Base-by-base conservation (phyloP, 2,797 vertebrate genomes). In the Lagodon rhomboides region DNA sequence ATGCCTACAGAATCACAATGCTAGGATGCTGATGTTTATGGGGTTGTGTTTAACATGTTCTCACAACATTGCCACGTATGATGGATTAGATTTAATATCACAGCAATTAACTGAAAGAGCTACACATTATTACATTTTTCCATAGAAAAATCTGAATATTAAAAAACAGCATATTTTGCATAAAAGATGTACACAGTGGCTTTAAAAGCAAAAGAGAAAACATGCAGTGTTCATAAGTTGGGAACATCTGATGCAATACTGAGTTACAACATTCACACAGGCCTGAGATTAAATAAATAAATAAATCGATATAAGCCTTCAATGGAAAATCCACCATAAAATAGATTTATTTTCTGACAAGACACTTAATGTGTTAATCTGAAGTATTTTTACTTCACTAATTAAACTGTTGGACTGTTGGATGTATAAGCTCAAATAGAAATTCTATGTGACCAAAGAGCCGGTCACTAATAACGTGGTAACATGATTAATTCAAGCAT, bases 251-350 rank as follows among this genome's bases (percentile, higher is more conserved):
- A 88, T 68, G 68, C 20, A 77, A 84, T 27, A 59, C 69, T 62
- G 64, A 73, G 38, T 38, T 38, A 1, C 38, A 38, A 38, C 38
- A 38, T 38, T 38, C 68, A 74, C 5, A 44, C 27, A 65, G 68
- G 81, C 60, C 73, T 43, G 44, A 15, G 7, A 58, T 44, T 43
- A 82, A 38, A 27, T 55, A 68, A 44, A 46, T 69, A 75, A 72
- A 73, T 80, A 82, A 85, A 88, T 49, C 82, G 64, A 84, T 70
- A 81, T 17, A 55, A 46, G 12, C 17, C 12, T 43, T 47, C 17
- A 47, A 1, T 6, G 17, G 43, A 50, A 63, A 47, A 23, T 49
- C 34, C 53, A 64, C 23, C 23, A 2, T 20, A 61, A 71, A 41
- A 58, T 20, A 17, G 13, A 46, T 58, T 50, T 65, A 13, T 27